phyloP scores from a whole-genome alignment of 2,113 vertebrate species.

The Fulmarus glacialis region DNA sequence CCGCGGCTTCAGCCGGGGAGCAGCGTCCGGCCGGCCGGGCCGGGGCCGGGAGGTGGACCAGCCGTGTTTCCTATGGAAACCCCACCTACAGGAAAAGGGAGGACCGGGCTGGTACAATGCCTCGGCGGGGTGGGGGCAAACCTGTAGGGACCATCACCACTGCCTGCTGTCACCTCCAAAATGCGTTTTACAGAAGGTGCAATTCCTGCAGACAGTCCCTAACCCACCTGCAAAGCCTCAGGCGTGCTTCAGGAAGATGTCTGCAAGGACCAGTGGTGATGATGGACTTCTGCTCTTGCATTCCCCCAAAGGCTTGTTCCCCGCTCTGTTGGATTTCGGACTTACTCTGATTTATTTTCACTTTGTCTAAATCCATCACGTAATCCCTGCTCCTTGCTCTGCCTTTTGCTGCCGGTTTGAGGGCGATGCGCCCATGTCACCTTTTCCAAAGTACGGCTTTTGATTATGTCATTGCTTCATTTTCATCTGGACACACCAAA shows the following conservation, averaged over 20 bases:
- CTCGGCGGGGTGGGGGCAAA: neutral
- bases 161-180: neutral
- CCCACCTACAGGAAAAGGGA: conserved; percentile 86
- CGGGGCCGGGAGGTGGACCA: conserved; percentile 58
- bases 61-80: conserved; percentile 81
- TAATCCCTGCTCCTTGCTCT: neutral
- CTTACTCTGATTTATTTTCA: neutral
- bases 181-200: fast-evolving
- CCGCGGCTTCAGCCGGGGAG: neutral
- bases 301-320: neutral
- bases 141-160: fast-evolving
- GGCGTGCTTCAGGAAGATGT: fast-evolving
- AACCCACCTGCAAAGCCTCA: neutral
- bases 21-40: conserved; percentile 47
- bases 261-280: neutral
- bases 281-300: neutral
- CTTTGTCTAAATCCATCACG: neutral
- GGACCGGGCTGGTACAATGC: conserved; percentile 61
- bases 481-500: neutral
- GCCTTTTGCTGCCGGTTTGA: neutral
- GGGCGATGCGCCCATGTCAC: fast-evolving
- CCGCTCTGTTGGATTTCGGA: fast-evolving
- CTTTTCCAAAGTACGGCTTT: neutral
- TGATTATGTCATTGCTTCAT: neutral
- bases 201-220: neutral